phyloP scores from a whole-genome alignment of 2,113 vertebrate species.

The Spermophilus dauricus region DNA sequence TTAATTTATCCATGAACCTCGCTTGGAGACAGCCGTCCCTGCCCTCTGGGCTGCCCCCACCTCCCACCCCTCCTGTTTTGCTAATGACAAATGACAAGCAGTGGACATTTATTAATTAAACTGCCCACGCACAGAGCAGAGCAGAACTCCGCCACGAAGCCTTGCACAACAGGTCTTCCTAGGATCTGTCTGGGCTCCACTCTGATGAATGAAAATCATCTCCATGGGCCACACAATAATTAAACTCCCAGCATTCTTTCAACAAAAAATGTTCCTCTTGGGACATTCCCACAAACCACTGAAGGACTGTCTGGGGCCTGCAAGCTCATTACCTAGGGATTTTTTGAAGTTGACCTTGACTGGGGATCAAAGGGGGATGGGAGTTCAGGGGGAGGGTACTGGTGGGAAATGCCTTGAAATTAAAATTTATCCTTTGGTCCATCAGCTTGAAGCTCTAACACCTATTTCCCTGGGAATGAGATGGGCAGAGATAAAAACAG shows the following conservation, averaged over 20 bases:
- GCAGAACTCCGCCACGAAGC: constrained; percentile 62
- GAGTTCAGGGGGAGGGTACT: not conserved
- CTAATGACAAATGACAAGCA: constrained; percentile 88
- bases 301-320: constrained; percentile 77
- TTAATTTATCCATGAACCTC: constrained; percentile 76
- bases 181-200: constrained; percentile 84
- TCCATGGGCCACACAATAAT: constrained; percentile 89
- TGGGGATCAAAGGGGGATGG: constrained; percentile 75
- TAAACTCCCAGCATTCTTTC: constrained; percentile 93
- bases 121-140: constrained; percentile 76
- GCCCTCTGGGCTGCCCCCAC: not conserved
- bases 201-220: constrained; percentile 89
- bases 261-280: constrained; percentile 74
- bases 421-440: not conserved
- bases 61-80: constrained; percentile 68
- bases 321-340: constrained; percentile 81
- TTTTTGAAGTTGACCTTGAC: constrained; percentile 85
- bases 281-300: constrained; percentile 87
- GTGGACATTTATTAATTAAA: constrained; percentile 89
- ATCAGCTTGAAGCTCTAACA: not conserved
- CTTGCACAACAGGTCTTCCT: constrained; percentile 80
- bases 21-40: constrained; percentile 60
- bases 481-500: not conserved
- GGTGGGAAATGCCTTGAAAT: constrained; percentile 56
- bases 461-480: not conserved